A percentile compares a stretch with the other conserved stretches of the same genome.
Evolutionary conservation across 2,113 vertebrate species (phyloP).

Genomic region (Holacanthus passer): DNA sequence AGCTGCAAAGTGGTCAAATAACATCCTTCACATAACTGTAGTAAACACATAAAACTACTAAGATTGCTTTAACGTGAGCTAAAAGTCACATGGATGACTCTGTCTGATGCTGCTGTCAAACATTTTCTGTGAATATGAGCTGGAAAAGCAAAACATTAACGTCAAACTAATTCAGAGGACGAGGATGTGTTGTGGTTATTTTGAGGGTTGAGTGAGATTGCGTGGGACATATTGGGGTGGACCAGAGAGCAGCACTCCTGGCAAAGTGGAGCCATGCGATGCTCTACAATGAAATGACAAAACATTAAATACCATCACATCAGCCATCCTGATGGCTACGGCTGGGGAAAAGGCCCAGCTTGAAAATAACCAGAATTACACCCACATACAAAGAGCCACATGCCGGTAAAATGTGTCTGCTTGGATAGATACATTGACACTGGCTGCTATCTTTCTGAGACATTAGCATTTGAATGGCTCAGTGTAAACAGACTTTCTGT

Average conservation of each 20-base stretch:
- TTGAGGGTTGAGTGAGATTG: background rate
- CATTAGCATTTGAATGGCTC: conserved; percentile 62
- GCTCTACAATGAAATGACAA: conserved; percentile 8
- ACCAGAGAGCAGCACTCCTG: background rate
- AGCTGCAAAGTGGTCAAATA: background rate
- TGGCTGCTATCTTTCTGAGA: conserved; percentile 7
- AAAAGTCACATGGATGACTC: background rate
- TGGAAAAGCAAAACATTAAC: background rate
- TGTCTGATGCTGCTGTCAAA: background rate
- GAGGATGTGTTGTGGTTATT: background rate
- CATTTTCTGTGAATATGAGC: background rate
- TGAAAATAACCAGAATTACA: conserved; percentile 46
- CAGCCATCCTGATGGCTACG: background rate
- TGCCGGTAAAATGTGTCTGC: conserved; percentile 24
- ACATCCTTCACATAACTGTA: background rate
- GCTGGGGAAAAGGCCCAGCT: background rate
- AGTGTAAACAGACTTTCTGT: conserved; percentile 24
- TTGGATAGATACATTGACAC: conserved; percentile 35
- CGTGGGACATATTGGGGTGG: background rate
- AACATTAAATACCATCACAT: conserved; percentile 12
- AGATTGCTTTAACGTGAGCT: background rate
- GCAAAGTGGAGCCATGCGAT: conserved; percentile 8
- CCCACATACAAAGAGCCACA: conserved; percentile 17
- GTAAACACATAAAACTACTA: background rate
- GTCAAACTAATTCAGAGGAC: background rate